phyloP scores from a whole-genome alignment of 2,888 invertebrate genomes.

The Cryptosula pallasiana region DNA sequence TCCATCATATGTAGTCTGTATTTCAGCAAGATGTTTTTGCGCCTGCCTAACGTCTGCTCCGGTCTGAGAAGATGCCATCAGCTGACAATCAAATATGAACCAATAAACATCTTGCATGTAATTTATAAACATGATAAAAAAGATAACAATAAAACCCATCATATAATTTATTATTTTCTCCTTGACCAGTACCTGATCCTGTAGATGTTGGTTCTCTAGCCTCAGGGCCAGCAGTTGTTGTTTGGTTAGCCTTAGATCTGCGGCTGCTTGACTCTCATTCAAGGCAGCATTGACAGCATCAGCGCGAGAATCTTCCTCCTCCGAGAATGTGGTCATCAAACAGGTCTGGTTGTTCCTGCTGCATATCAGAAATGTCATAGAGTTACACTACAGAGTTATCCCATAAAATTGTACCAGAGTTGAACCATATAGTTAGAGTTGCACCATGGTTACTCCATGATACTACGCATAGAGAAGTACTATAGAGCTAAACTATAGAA shows the following conservation, averaged over 20 bases:
- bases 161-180: no score
- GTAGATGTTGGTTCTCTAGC: conserved; percentile 21
- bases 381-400: no score
- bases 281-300: conserved; percentile 14
- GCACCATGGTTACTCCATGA: no score
- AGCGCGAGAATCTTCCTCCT: neutral
- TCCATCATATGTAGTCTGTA: neutral
- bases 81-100: no score
- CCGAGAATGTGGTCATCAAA: conserved; percentile 14
- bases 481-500: no score
- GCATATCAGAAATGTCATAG: no score
- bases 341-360: conserved; percentile 18
- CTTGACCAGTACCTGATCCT: conserved; percentile 22
- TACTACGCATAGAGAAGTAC: no score
- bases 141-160: no score
- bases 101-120: no score
- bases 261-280: conserved; percentile 16
- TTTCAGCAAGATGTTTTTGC: neutral
- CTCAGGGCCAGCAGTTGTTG: conserved; percentile 3
- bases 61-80: neutral
- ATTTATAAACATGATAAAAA: no score
- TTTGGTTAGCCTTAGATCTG: conserved; percentile 15
- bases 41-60: neutral
- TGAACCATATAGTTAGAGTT: no score
- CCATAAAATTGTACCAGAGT: no score